Evolutionary conservation across 2,113 vertebrate species (phyloP).

Genomic region (Gavia stellata): DNA sequence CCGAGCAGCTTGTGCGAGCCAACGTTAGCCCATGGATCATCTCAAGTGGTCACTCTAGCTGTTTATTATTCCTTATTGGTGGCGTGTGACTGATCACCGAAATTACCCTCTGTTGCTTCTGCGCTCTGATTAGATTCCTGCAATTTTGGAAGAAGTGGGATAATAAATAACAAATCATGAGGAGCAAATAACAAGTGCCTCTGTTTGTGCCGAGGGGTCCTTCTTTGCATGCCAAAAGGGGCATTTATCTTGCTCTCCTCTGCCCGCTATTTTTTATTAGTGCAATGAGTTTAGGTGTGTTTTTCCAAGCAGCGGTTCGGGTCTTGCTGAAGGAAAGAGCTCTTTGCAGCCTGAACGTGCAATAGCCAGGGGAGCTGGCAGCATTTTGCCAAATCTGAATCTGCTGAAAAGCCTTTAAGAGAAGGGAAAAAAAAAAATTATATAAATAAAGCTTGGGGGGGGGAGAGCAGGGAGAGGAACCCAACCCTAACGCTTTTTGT

Average conservation of each 20-base stretch:
- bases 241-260: neutral
- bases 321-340: neutral
- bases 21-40: neutral
- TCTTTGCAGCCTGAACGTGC: neutral
- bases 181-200: neutral
- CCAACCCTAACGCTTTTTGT: neutral
- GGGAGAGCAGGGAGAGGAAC: neutral
- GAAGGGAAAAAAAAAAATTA: too few species aligned
- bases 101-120: neutral
- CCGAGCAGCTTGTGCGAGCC: neutral
- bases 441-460: neutral
- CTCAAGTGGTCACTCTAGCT: neutral
- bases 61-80: neutral
- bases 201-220: neutral
- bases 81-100: neutral
- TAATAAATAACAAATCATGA: slow-evolving; percentile 18
- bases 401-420: neutral
- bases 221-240: neutral
- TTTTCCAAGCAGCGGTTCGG: neutral
- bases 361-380: neutral
- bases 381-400: neutral
- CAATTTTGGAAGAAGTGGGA: neutral
- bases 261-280: fast-evolving
- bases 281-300: neutral
- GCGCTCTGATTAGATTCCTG: neutral